Base-by-base conservation (phyloP, 2,797 vertebrate genomes). In the Gobio occitaniae region DNA sequence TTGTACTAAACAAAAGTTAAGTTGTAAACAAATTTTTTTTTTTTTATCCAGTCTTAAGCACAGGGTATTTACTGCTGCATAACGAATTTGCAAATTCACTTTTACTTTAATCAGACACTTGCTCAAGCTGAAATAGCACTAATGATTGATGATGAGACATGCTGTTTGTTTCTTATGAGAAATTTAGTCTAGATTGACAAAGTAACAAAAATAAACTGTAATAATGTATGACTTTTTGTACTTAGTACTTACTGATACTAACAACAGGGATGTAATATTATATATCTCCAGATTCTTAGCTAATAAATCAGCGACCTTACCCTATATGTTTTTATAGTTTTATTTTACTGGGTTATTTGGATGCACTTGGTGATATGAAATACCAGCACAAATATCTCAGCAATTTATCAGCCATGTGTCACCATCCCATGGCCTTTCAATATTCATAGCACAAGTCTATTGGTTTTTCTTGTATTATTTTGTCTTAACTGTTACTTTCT, bases 341-440 rank as follows among this genome's bases (percentile, higher is more conserved):
- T 78, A 83, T 84, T 87, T 86, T 78, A 89, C 87, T 87, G 87
- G 81, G 86, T 82, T 84, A 87, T 88, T 87, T 88, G 81, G 86
- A 88, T 90, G 63, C 71, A 68, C 19, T 56, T 61, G 16, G 63
- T 86, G 74, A 87, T 88, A 87, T 82, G 32, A 32, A 32, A 32
- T 32, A 32, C 32, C 32, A 32, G 32, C 32, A 32, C 32, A 32
- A 32, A 32, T 32, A 32, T 32, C 32, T 32, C 32, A 32, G 32
- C 32, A 32, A 32, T 32, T 32, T 32, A 32, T 32, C 32, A 32
- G 32, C 32, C n/a, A 61, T 63, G 25, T 13, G 48, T 65, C 29
- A 54, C 48, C 61, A n/a, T 68, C 54, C 61, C 15, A 11, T 38
- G 50, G 74, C 65, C 19, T 83, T 87, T 86, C 82, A 83, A 80